These are phyloP conservation scores for Ommatoiulus sabulosus DNA, from an alignment of 2,888 invertebrate genomes.

Conservation along the genomic window DNA sequence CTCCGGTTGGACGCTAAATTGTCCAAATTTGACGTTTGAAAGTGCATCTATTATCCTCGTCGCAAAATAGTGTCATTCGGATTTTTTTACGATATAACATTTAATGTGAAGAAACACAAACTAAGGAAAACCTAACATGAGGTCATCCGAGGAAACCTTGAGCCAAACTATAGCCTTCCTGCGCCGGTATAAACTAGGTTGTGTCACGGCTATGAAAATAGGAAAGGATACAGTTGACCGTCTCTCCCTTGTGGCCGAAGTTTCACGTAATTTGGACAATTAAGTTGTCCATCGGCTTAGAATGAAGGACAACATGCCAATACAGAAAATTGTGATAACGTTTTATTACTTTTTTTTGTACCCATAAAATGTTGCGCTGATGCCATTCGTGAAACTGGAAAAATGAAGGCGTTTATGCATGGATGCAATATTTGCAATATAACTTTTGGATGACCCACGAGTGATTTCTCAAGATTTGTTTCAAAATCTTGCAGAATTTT, in stretches of 20 bases:
- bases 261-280: not conserved
- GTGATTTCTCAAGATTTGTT: too few relatives aligned
- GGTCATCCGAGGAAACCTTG: not conserved
- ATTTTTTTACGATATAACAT: not conserved
- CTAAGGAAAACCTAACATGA: not conserved
- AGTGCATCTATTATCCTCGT: not conserved
- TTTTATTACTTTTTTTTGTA: not conserved
- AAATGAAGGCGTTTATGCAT: too few relatives aligned
- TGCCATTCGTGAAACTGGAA: too few relatives aligned
- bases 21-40: not conserved
- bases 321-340: not conserved
- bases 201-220: not conserved
- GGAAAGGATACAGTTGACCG: not conserved
- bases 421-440: too few relatives aligned
- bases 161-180: not conserved
- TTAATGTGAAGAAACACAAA: not conserved
- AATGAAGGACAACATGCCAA: not conserved
- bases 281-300: not conserved
- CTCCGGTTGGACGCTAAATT: not conserved
- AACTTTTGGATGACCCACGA: too few relatives aligned
- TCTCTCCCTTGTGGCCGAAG: not conserved
- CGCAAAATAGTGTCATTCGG: not conserved
- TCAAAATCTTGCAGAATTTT: too few relatives aligned
- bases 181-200: not conserved
- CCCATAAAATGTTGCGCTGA: too few relatives aligned